Evolutionary conservation across 2,888 invertebrate species (phyloP).

Genomic region (Apodemia zela): DNA sequence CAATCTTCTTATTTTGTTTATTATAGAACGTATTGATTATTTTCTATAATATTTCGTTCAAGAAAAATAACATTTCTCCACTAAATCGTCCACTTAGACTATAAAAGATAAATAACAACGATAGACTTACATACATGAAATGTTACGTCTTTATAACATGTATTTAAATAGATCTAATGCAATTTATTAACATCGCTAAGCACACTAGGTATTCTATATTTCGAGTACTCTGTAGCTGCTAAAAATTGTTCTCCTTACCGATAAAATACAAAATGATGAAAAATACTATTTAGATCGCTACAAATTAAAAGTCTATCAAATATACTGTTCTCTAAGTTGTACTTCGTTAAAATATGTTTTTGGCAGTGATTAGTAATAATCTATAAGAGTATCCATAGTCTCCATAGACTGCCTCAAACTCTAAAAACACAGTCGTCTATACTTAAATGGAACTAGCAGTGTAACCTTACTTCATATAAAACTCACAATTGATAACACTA

Average conservation of each 20-base stretch:
- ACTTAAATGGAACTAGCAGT: slow-evolving; percentile 8
- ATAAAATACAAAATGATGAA: slow-evolving; percentile 35
- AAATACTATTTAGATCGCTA: slow-evolving; percentile 33
- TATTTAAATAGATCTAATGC: slow-evolving; percentile 31
- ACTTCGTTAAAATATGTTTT: slow-evolving; percentile 50
- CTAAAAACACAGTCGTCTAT: neutral
- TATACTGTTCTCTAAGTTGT: slow-evolving; percentile 55
- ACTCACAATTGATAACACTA: slow-evolving; percentile 42
- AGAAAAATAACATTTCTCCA: slow-evolving; percentile 58
- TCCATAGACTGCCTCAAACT: slow-evolving; percentile 39
- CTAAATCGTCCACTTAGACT: slow-evolving; percentile 52
- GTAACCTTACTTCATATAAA: neutral
- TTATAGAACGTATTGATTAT: slow-evolving; percentile 47
- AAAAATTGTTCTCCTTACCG: slow-evolving; percentile 28
- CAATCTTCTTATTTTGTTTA: slow-evolving; percentile 50
- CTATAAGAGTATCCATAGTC: slow-evolving; percentile 36
- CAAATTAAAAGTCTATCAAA: slow-evolving; percentile 33
- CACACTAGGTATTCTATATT: slow-evolving; percentile 35
- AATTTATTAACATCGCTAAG: slow-evolving; percentile 34
- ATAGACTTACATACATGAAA: slow-evolving; percentile 34
- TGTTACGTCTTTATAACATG: slow-evolving; percentile 49
- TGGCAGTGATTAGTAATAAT: slow-evolving; percentile 63
- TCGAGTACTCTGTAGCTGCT: slow-evolving; percentile 38
- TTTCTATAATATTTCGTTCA: slow-evolving; percentile 49
- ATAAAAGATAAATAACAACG: slow-evolving; percentile 57